Evolutionary conservation across 2,113 vertebrate genomes (phyloP), one percentile per base, ranked within the genome.

Genomic region (Grus americana): DNA sequence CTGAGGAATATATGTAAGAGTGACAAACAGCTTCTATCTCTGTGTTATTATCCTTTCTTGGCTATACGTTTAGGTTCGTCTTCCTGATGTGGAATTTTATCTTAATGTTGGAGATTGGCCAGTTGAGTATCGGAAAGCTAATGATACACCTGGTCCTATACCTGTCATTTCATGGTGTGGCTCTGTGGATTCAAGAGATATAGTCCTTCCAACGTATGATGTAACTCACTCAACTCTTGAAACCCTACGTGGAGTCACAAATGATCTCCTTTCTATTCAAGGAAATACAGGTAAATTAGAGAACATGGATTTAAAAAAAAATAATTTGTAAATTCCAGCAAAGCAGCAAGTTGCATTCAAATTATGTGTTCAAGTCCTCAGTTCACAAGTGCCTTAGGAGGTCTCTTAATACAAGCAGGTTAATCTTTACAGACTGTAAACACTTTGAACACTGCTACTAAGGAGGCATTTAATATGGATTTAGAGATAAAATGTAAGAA

Each of bases 51-150:
- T 40, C 52, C 46, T 79, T 57, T 79, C 65, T 72, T 87, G 79
- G 49, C 10, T 68, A 5, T 46, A 38, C 27, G 4, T 88, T 80
- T 95, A 99, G 99, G 99, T 99, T 83, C 96, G 2, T 83, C 94
- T 99, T 44, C 99, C 99, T 7, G 98, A 99, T 52, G 97, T 99
- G 73, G 99, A 99, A 95, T 99, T 99, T 95, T 99, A 98, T 96
- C 96, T 99, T 80, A 99, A 99, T 42, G 99, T 99, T 71, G 99
- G 99, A 22, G 99, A 99, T 80, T 99, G 99, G 99, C 99, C 99
- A 2, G 94, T 99, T 65, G 99, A 99, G 95, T 98, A 98, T 19
- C 97, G 98, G 75, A 98, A 96, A 20, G 94, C 90, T 5, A 98
- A 98, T 34, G 97, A 98, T 15, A 98, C 96, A 5, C 99, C 99